Percentiles rank a stretch among this genome's conserved stretches.
These are phyloP conservation scores for Drosophila melanica DNA, from an alignment of 1,140 invertebrate species.

Conservation along the genomic window DNA sequence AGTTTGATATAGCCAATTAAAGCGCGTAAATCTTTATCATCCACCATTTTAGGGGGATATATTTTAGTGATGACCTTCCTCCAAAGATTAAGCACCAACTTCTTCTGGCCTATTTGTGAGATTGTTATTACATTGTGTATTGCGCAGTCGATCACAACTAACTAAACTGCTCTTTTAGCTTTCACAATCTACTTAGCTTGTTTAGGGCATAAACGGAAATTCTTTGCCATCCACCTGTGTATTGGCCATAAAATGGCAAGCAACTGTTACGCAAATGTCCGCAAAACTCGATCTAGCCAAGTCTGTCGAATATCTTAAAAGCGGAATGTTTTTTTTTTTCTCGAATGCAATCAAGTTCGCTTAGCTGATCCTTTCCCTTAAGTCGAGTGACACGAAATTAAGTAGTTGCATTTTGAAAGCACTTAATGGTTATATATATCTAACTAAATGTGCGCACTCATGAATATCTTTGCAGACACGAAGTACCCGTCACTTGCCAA, in stretches of 20 bases:
- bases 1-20: background rate
- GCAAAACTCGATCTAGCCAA: background rate
- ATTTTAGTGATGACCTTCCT: no score
- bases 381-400: background rate
- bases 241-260: background rate
- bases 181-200: no score
- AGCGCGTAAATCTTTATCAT: no score
- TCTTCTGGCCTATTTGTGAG: no score
- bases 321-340: no score
- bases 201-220: no score
- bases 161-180: no score
- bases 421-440: conserved; percentile 28
- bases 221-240: background rate
- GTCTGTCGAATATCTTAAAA: background rate
- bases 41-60: no score
- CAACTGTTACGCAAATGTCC: background rate
- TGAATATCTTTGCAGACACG: conserved; percentile 92
- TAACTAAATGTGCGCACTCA: conserved; percentile 33
- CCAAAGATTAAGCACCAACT: no score
- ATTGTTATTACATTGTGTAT: no score
- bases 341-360: no score
- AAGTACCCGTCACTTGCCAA: conserved; percentile 97
- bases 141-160: no score
- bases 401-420: conserved; percentile 19
- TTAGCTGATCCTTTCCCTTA: background rate